These are phyloP conservation scores for Pterois miles DNA, from an alignment of 2,797 vertebrate genomes.

Conservation along the genomic window DNA sequence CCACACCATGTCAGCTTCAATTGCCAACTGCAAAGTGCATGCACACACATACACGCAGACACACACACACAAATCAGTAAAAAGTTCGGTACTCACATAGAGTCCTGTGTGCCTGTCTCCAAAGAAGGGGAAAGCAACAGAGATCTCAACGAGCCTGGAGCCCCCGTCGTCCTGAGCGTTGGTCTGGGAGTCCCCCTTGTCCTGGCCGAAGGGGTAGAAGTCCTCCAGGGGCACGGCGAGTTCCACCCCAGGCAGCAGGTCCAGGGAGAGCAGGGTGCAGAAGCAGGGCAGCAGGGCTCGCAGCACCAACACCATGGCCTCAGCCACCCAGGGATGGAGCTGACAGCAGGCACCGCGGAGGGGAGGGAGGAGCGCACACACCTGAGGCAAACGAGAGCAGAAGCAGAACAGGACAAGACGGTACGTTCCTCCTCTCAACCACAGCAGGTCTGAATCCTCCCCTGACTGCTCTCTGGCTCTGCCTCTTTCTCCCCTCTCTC, in stretches of 20 bases:
- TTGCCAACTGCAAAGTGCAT: slow-evolving; percentile 64
- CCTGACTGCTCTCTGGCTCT: slow-evolving; percentile 61
- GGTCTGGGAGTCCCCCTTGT: slow-evolving; percentile 89
- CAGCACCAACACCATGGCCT: slow-evolving; percentile 85
- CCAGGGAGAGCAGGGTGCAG: slow-evolving; percentile 76
- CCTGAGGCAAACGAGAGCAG: slow-evolving; percentile 76
- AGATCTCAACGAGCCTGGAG: slow-evolving; percentile 91
- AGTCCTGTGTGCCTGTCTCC: slow-evolving; percentile 92
- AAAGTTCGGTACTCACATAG: slow-evolving; percentile 89
- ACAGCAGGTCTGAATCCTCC: slow-evolving; percentile 61
- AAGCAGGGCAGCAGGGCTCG: slow-evolving; percentile 76
- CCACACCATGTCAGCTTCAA: slow-evolving; percentile 69
- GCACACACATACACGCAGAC: slow-evolving; percentile 45
- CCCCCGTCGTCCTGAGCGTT: slow-evolving; percentile 94
- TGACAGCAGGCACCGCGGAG: slow-evolving; percentile 70
- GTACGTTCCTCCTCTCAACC: slow-evolving; percentile 65
- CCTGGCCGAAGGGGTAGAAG: slow-evolving; percentile 93
- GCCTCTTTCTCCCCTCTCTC: slow-evolving; percentile 60
- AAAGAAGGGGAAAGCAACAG: slow-evolving; percentile 93
- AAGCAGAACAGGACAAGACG: slow-evolving; percentile 66
- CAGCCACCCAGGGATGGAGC: slow-evolving; percentile 79
- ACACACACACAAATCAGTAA: slow-evolving; percentile 27
- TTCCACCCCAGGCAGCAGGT: slow-evolving; percentile 72
- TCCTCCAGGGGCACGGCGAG: slow-evolving; percentile 88
- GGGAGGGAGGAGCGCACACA: slow-evolving; percentile 72